These are phyloP conservation scores for Chaetops frenatus DNA, from an alignment of 2,113 vertebrate genomes.

Conservation along the genomic window DNA sequence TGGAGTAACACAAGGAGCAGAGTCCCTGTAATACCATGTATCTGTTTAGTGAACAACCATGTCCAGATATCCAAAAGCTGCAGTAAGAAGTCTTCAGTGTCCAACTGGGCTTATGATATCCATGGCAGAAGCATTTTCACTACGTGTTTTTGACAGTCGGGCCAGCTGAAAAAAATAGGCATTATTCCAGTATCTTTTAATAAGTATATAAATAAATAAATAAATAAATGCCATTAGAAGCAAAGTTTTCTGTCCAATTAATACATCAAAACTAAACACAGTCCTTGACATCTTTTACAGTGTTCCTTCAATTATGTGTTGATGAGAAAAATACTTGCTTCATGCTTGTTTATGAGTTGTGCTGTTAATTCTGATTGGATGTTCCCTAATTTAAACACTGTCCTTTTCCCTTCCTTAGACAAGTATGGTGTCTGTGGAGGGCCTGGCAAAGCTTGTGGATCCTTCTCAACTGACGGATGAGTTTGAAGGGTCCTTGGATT, in stretches of 20 bases:
- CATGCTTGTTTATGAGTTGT: neutral
- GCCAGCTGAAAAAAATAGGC: neutral
- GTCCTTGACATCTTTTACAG: neutral
- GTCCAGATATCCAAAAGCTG: neutral
- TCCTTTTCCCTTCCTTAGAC: constrained; percentile 75
- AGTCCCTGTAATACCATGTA: neutral
- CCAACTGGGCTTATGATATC: neutral
- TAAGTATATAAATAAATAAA: neutral
- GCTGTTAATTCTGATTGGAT: neutral
- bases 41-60: neutral
- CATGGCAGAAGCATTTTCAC: neutral
- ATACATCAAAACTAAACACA: neutral
- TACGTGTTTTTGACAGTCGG: neutral
- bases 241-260: neutral
- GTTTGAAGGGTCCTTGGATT: constrained; percentile 95
- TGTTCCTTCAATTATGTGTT: neutral
- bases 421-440: constrained; percentile 97
- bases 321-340: neutral
- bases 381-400: neutral
- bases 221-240: neutral
- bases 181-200: neutral
- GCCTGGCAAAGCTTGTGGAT: constrained; percentile 93
- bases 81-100: neutral
- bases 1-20: neutral
- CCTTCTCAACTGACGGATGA: constrained; percentile 96